phyloP scores from a whole-genome alignment of 2,113 vertebrate species.

The Tyto alba region DNA sequence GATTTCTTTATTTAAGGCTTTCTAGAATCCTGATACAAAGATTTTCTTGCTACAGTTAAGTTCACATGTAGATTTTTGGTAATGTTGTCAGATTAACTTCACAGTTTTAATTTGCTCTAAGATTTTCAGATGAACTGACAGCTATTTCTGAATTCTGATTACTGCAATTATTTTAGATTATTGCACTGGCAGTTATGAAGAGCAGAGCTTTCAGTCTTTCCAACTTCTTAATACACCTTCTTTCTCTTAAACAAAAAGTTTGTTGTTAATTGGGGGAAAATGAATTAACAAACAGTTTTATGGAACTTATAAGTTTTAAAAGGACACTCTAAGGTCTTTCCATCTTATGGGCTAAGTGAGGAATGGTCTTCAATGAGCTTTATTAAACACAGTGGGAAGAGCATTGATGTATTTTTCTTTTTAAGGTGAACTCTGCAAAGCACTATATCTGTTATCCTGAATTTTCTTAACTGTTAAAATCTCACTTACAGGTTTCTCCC shows the following conservation, averaged over 20 bases:
- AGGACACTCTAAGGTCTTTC: not conserved
- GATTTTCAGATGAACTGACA: not conserved
- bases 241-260: no score
- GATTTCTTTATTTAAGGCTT: not conserved
- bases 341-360: not conserved
- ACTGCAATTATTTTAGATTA: not conserved
- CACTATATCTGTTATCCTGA: not conserved
- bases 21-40: not conserved
- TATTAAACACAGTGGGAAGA: not conserved
- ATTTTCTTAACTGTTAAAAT: not conserved
- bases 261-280: not conserved
- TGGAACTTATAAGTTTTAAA: not conserved
- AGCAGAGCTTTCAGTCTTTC: not conserved
- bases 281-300: not conserved
- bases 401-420: not conserved
- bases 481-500: constrained; percentile 53
- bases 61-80: not conserved
- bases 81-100: not conserved
- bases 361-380: not conserved
- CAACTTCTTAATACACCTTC: not conserved
- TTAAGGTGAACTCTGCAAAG: not conserved
- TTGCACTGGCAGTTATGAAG: not conserved
- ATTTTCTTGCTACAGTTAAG: not conserved
- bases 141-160: not conserved
- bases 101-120: not conserved